phyloP scores from a whole-genome alignment of 2,113 vertebrate genomes.

The Chiloscyllium plagiosum region DNA sequence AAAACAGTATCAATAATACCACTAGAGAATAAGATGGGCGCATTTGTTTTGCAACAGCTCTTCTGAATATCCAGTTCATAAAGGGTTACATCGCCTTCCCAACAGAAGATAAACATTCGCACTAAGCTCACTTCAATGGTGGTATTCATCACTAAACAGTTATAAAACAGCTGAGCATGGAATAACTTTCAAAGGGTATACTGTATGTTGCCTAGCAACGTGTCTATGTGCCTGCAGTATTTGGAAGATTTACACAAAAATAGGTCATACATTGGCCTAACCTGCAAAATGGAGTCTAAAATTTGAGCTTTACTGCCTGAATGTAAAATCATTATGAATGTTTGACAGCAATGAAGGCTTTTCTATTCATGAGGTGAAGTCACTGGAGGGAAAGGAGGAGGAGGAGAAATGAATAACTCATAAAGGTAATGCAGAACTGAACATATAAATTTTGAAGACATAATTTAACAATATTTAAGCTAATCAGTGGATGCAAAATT shows the following conservation, averaged over 20 bases:
- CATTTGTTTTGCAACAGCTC: background rate
- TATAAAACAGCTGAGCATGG: background rate
- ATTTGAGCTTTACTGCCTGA: slow-evolving; percentile 9
- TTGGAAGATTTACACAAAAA: slow-evolving; percentile 33
- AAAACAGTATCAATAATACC: background rate
- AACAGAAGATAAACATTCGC: slow-evolving; percentile 12
- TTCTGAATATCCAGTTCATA: background rate
- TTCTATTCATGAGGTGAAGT: slow-evolving; percentile 4
- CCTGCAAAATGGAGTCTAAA: slow-evolving; percentile 9
- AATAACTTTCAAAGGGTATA: background rate
- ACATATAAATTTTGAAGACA: background rate
- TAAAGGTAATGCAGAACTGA: background rate
- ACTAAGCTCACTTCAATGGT: background rate
- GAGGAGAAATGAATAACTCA: slow-evolving; percentile 14
- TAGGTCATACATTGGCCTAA: slow-evolving; percentile 29
- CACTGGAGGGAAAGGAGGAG: background rate
- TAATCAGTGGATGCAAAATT: background rate
- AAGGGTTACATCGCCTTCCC: background rate
- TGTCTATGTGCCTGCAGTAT: background rate
- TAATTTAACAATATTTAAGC: background rate
- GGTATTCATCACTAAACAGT: slow-evolving; percentile 13
- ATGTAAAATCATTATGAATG: slow-evolving; percentile 7
- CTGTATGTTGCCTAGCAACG: slow-evolving; percentile 30
- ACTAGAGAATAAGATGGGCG: background rate
- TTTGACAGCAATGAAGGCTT: slow-evolving; percentile 6